These are phyloP conservation scores for Megaceryle maxima DNA, from an alignment of 2,113 vertebrate species.

Conservation along the genomic window DNA sequence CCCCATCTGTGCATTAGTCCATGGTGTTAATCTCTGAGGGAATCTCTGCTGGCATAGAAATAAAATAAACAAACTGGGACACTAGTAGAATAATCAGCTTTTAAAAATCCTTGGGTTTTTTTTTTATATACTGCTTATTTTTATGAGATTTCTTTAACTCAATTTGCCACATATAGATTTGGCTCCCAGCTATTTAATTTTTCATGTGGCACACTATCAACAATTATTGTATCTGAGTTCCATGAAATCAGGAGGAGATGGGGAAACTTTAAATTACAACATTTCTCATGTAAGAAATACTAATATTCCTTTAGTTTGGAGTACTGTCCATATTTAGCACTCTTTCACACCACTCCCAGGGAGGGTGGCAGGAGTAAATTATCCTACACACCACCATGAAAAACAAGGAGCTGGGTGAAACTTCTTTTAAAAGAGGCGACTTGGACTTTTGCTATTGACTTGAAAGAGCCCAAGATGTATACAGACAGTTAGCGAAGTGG, in stretches of 20 bases:
- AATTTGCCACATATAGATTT: constrained; percentile 62
- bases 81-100: constrained; percentile 64
- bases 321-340: neutral
- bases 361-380: neutral
- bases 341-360: neutral
- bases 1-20: constrained; percentile 75
- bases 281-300: constrained; percentile 16
- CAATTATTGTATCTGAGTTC: constrained; percentile 8
- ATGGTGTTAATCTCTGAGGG: constrained; percentile 72
- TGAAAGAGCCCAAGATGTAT: neutral
- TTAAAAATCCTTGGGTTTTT: constrained; percentile 15
- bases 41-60: constrained; percentile 64
- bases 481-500: neutral
- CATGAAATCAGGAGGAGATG: constrained; percentile 14
- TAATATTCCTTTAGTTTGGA: neutral
- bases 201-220: constrained; percentile 54
- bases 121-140: constrained; percentile 52
- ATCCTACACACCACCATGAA: neutral
- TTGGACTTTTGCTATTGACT: neutral
- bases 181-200: constrained; percentile 69
- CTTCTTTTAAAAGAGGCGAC: neutral
- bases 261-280: constrained; percentile 21
- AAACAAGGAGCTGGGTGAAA: neutral
- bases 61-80: constrained; percentile 74
- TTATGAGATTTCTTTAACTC: constrained; percentile 62